Evolutionary conservation across 2,113 vertebrate species (phyloP).

Genomic region (Carassius auratus): DNA sequence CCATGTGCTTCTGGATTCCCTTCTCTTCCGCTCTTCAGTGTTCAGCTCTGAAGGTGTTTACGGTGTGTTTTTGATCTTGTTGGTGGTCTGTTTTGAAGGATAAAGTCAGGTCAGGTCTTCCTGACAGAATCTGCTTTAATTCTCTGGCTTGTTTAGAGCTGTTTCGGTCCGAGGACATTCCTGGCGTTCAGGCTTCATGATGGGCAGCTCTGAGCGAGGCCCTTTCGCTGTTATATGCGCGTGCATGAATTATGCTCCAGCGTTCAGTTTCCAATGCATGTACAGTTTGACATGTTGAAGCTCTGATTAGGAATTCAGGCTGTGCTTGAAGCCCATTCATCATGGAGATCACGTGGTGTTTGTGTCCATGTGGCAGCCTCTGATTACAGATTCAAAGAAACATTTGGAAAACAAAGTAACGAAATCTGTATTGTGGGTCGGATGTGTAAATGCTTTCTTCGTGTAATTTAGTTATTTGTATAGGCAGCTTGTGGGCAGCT

Average conservation of each 20-base stretch:
- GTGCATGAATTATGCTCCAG: conserved; percentile 45
- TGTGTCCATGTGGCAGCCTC: conserved; percentile 57
- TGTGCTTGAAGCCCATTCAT: conserved; percentile 64
- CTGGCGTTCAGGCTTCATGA: conserved; percentile 60
- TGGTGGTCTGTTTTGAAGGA: conserved; percentile 37
- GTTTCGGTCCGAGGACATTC: conserved; percentile 73
- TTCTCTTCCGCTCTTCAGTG: background rate
- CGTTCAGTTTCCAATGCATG: conserved; percentile 54
- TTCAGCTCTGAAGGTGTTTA: background rate
- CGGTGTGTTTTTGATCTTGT: conserved; percentile 25
- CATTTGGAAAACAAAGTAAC: conserved; percentile 44
- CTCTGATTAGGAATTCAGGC: conserved; percentile 56
- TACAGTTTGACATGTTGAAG: conserved; percentile 65
- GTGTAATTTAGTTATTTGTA: background rate
- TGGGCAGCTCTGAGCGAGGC: conserved; percentile 42
- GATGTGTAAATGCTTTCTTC: conserved; percentile 5
- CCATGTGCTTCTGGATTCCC: background rate
- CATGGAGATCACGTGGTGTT: conserved; percentile 66
- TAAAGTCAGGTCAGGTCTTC: conserved; percentile 51
- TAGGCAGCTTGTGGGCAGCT: background rate
- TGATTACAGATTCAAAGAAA: conserved; percentile 67
- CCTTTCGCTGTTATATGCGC: conserved; percentile 45
- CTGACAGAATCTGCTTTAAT: conserved; percentile 72
- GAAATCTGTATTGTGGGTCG: conserved; percentile 53
- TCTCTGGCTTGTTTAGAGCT: conserved; percentile 71